Percentiles rank a stretch among this genome's conserved stretches.
phyloP scores from a whole-genome alignment of 2,888 invertebrate genomes.

The Automeris io region DNA sequence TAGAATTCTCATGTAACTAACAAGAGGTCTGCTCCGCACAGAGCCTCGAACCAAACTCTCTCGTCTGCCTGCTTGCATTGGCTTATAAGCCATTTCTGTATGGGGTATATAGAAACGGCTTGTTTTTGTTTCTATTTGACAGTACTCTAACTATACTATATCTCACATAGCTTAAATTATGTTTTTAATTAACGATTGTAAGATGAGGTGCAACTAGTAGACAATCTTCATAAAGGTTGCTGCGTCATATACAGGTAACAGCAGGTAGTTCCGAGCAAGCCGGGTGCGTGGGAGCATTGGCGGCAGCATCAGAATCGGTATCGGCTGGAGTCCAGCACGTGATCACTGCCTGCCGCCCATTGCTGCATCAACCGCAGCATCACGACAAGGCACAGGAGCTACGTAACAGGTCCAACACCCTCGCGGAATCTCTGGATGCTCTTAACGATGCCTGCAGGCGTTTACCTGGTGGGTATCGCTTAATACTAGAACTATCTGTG shows the following conservation, averaged over 20 bases:
- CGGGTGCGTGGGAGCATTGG: slow-evolving; percentile 53
- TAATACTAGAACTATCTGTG: neutral
- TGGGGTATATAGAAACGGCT: too few species aligned
- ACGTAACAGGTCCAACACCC: slow-evolving; percentile 9
- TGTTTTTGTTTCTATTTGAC: too few species aligned
- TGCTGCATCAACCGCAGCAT: slow-evolving; percentile 29
- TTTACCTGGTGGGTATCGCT: slow-evolving; percentile 17
- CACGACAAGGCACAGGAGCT: slow-evolving; percentile 25
- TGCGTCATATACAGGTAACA: slow-evolving; percentile 33
- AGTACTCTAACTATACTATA: too few species aligned
- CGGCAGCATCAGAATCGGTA: slow-evolving; percentile 39
- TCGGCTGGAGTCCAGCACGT: slow-evolving; percentile 34
- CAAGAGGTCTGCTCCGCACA: too few species aligned
- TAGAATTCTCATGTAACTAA: too few species aligned
- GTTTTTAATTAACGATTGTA: too few species aligned
- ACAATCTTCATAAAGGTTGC: neutral
- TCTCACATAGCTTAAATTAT: too few species aligned
- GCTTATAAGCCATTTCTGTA: too few species aligned
- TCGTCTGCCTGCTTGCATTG: too few species aligned
- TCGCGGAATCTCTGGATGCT: slow-evolving; percentile 42
- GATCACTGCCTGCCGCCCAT: slow-evolving; percentile 30
- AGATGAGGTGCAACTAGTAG: neutral
- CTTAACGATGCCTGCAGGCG: slow-evolving; percentile 33
- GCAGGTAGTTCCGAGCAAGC: slow-evolving; percentile 44
- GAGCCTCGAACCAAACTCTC: too few species aligned